Base-by-base conservation (phyloP, 2,797 vertebrate genomes). In the Sparidentex hasta region DNA sequence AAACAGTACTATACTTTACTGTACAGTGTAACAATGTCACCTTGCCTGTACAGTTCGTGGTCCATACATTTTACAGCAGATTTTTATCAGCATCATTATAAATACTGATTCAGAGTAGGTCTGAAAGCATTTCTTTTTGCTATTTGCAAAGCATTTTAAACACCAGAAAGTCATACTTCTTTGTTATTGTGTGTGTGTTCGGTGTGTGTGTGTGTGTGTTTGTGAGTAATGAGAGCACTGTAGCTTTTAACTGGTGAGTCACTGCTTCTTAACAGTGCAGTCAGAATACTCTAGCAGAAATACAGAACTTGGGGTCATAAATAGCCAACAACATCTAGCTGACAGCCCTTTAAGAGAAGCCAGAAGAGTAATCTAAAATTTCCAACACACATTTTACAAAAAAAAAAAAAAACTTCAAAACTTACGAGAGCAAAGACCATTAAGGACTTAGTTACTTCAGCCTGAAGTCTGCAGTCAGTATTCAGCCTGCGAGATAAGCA, bases 391-490 rank as follows among this genome's bases (percentile, higher is more conserved):
- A 59, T 73, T 41, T 71, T 18, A 57, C 41, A 33, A 33, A 33
- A 33, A 33, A 33, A 33, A 33, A 27, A 71, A 80, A 78, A 25
- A 54, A 27, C 65, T 74, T 33, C n/a, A n/a, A n/a, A n/a, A n/a
- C n/a, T n/a, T n/a, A n/a, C n/a, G 44, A 75, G 51, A 75, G 73
- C 65, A 76, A 70, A 80, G 46, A 68, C 33, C 71, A 81, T 72
- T 27, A 68, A 46, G 33, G 54, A 29, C 57, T 51, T 43, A 50
- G 58, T 69, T 58, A 80, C 46, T 84, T 81, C 3, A 33, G 21
- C 43, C 65, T 50, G 41, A 48, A 50, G 52, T 48, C 59, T 70
- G 68, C 29, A 43, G 51, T 81, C 23, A 20, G 51, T 56, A 55
- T 55, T 65, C 54, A 58, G 46, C 50, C 41, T 25, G 20, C 11